Base-by-base conservation (phyloP, 2,888 invertebrate species). In the Athrips mouffetella region DNA sequence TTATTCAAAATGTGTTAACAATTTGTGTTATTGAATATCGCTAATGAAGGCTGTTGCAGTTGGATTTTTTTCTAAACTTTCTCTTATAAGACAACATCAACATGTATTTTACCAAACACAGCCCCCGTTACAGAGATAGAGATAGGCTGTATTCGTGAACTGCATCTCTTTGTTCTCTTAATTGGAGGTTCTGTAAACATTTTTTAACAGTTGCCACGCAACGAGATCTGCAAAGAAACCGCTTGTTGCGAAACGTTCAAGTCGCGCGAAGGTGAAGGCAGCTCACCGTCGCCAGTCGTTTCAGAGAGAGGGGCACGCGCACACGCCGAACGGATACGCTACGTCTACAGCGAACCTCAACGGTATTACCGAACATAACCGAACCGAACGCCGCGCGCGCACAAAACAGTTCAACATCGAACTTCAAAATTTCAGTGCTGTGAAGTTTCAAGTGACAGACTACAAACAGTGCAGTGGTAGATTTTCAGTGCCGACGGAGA, bases 211-310 rank as follows among this genome's bases (percentile, higher is more conserved):
- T 87, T 87, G 86, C 86, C 78, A 86, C 82, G 87, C 87, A 84
- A 87, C 87, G 73, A 77, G 77, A 76, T 73, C 77, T 80, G 85
- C 81, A 76, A 82, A 78, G 74, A 76, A 79, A 78, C 70, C 70
- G 70, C 72, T 73, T 79, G 74, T 81, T 85, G 83, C 80, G 79
- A 82, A 83, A 83, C 80, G 68, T 70, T 73, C 77, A 69, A n/a
- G 62, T 62, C 60, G 65, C 59, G 64, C 70, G 68, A 72, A 76
- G 78, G 79, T 77, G 81, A 78, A 80, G 79, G 81, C 75, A 62
- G 51, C n/a, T n/a, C 29, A 35, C 58, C 52, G 62, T 58, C 73
- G 84, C 80, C 87, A 87, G 86, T 86, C 83, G 84, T 73, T 69
- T 70, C 83, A 80, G 81, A 75, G 82, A 81, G 84, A 45, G 45